phyloP scores from a whole-genome alignment of 2,113 vertebrate species.

The Procapra przewalskii region DNA sequence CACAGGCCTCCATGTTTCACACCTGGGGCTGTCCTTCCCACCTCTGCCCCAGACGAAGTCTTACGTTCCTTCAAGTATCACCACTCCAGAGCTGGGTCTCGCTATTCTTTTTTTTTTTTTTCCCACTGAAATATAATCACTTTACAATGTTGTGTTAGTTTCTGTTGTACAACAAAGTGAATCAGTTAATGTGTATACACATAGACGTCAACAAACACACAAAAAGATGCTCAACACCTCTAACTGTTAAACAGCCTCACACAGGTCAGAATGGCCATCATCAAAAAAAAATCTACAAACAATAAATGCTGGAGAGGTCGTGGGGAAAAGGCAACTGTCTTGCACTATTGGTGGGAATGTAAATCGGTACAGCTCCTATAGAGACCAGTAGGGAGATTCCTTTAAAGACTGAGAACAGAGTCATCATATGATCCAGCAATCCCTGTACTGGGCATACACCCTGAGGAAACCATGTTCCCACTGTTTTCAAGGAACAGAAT shows the following conservation, averaged over 20 bases:
- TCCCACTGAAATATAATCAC: background rate
- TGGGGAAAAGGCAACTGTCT: background rate
- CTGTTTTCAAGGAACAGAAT: background rate
- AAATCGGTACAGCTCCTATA: background rate
- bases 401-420: background rate
- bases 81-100: background rate
- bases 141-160: background rate
- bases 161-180: background rate
- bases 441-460: background rate
- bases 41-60: background rate
- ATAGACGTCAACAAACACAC: background rate
- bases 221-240: background rate
- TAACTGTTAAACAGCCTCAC: background rate
- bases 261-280: background rate
- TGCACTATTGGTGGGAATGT: background rate
- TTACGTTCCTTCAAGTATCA: background rate
- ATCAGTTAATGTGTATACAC: background rate
- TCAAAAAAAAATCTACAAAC: background rate
- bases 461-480: background rate
- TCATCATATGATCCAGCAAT: background rate
- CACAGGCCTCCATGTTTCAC: background rate
- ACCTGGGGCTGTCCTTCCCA: background rate
- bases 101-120: background rate
- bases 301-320: background rate
- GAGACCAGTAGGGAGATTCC: background rate